Conservation (phyloP, 2,888 invertebrate genomes). For the Serripes groenlandicus region DNA sequence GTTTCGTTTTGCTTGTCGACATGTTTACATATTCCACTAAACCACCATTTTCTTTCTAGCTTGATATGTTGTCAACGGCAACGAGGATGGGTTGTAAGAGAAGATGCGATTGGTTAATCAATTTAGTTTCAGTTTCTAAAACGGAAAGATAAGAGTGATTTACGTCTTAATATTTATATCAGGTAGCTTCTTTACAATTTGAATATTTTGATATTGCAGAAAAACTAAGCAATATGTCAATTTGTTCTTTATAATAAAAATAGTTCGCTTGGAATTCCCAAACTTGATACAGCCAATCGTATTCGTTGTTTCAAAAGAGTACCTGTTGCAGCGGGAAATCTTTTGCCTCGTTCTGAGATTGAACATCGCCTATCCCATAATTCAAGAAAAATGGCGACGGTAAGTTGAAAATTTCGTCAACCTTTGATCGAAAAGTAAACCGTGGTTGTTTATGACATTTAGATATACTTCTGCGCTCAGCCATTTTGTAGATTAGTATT, state of each 20-base stretch:
- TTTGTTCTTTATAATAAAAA: too few relatives aligned
- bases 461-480: constrained; percentile 41
- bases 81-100: constrained; percentile 49
- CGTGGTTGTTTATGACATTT: not conserved
- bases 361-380: constrained; percentile 80
- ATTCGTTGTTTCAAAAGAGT: constrained; percentile 33
- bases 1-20: constrained; percentile 76
- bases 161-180: not conserved
- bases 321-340: constrained; percentile 47
- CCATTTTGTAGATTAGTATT: constrained; percentile 55
- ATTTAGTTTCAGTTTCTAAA: too few relatives aligned
- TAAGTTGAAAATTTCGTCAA: constrained; percentile 69
- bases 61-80: constrained; percentile 69
- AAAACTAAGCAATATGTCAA: too few relatives aligned
- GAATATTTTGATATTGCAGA: not conserved
- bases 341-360: constrained; percentile 80
- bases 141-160: not conserved
- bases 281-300: constrained; percentile 76
- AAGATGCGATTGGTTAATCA: constrained; percentile 68
- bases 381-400: constrained; percentile 85
- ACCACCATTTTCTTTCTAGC: constrained; percentile 62
- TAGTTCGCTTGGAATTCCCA: too few relatives aligned
- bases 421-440: constrained; percentile 6
- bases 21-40: constrained; percentile 52
- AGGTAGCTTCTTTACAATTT: not conserved